phyloP scores from a whole-genome alignment of 2,797 vertebrate genomes.

The Tenualosa ilisha region DNA sequence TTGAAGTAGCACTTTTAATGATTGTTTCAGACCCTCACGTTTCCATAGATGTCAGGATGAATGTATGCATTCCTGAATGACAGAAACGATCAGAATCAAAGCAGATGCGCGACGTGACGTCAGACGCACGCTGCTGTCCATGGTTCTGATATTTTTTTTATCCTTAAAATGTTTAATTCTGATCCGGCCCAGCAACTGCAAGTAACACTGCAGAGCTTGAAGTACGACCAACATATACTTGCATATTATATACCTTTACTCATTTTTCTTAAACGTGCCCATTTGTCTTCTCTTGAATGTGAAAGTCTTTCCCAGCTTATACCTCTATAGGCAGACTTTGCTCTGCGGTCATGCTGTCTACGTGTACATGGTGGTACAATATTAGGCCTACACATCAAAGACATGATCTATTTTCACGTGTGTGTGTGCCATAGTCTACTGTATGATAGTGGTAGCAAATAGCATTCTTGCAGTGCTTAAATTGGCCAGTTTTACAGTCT shows the following conservation, averaged over 20 bases:
- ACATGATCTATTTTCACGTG: not conserved
- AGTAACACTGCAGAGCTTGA: not conserved
- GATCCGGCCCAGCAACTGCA: not conserved
- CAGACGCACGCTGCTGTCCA: slow-evolving; percentile 41
- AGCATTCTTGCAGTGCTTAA: not conserved
- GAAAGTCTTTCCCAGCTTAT: not conserved
- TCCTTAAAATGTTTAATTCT: not conserved
- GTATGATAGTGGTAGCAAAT: not conserved
- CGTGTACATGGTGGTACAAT: not conserved
- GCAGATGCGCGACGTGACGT: slow-evolving; percentile 59
- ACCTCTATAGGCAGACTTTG: not conserved
- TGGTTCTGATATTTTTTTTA: slow-evolving; percentile 24
- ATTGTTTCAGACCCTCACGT: not conserved
- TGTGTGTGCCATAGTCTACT: not conserved
- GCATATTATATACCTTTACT: not conserved
- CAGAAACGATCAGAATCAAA: slow-evolving; percentile 46
- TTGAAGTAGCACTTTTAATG: not conserved
- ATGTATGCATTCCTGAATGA: slow-evolving; percentile 41
- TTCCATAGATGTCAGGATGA: slow-evolving; percentile 55
- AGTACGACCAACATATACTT: not conserved
- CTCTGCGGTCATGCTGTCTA: not conserved
- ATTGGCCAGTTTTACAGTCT: not conserved
- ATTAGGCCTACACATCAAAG: not conserved
- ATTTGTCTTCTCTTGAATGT: too few relatives aligned
- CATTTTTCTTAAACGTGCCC: not conserved